Evolutionary conservation across 2,888 invertebrate genomes (phyloP), one percentile per base, ranked within the genome.

Genomic region (Plagiodera versicolora): DNA sequence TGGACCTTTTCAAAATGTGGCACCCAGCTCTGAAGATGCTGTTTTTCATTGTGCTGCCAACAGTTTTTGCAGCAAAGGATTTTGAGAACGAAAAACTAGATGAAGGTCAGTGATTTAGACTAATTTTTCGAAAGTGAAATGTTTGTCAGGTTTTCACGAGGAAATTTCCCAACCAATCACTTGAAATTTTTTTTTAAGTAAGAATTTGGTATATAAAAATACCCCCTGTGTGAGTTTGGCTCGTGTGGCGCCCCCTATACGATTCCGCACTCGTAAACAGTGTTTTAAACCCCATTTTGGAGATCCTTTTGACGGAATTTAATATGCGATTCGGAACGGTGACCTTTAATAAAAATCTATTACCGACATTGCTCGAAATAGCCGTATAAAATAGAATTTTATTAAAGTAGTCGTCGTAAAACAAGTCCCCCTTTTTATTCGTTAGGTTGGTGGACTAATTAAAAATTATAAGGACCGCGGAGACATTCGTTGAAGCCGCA

Each of bases 11-110:
- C 58, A 66, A 63, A 44, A 72, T 72, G 72, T 60, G 63, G 57
- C 46, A 28, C 39, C 47, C 60, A 11, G 63, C 39, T 30, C 49
- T 48, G 56, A 61, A 64, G 54, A 57, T 65, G 39, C 50, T 69
- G 46, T 60, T 64, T 48, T 52, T 70, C 32, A 51, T 67, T 28
- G 54, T 67, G 39, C 56, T 64, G 24, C 51, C 66, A 50, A 52
- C 65, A 11, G 58, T 56, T 3, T 56, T 60, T 9, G 72, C 72
- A 1, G 66, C 69, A 39, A 71, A 67, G 66, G 69, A 70, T 39
- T 53, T 68, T 17, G 72, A 73, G 56, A 75, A 75, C 53, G 74
- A 75, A 55, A 72, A 73, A 69, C 66, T 75, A 58, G 72, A 75
- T 67, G 65, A 70, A 75, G 74, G 74, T 74, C 56, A 71, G 70